phyloP scores from a whole-genome alignment of 2,113 vertebrate species.

The Ictalurus furcatus region DNA sequence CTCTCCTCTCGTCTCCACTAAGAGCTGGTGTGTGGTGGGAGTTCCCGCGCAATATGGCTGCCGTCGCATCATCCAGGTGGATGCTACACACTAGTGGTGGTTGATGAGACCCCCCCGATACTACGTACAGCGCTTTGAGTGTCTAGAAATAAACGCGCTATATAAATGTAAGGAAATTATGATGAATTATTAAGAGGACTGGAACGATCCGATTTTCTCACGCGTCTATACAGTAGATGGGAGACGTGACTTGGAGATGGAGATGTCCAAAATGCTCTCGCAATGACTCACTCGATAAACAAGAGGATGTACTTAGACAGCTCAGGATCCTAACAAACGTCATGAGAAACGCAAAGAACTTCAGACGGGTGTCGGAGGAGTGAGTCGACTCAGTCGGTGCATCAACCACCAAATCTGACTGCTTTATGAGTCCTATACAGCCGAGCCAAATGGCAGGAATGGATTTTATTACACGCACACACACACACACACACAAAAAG shows the following conservation, averaged over 20 bases:
- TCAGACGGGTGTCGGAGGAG: too few species aligned
- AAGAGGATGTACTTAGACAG: constrained; percentile 18
- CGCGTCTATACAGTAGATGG: neutral
- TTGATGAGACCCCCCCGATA: too few species aligned
- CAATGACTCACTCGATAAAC: constrained; percentile 38
- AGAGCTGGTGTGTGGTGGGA: too few species aligned
- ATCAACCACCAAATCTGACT: neutral
- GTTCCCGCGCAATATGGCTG: too few species aligned
- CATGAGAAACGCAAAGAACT: neutral
- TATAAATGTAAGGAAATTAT: too few species aligned
- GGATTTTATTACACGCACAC: constrained; percentile 4
- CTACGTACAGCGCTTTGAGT: too few species aligned
- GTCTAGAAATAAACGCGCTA: too few species aligned
- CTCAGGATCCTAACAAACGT: constrained; percentile 5
- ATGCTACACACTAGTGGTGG: too few species aligned
- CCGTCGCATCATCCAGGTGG: too few species aligned
- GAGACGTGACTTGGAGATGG: neutral
- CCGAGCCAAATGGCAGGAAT: constrained; percentile 14
- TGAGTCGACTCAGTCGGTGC: neutral
- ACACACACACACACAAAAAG: neutral
- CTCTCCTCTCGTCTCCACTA: too few species aligned
- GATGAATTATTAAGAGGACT: neutral
- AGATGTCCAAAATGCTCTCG: neutral
- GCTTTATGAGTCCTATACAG: constrained; percentile 15
- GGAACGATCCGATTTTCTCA: constrained; percentile 29